These are phyloP conservation scores for Emydura subglobosa DNA, from an alignment of 2,113 vertebrate species.

Conservation along the genomic window DNA sequence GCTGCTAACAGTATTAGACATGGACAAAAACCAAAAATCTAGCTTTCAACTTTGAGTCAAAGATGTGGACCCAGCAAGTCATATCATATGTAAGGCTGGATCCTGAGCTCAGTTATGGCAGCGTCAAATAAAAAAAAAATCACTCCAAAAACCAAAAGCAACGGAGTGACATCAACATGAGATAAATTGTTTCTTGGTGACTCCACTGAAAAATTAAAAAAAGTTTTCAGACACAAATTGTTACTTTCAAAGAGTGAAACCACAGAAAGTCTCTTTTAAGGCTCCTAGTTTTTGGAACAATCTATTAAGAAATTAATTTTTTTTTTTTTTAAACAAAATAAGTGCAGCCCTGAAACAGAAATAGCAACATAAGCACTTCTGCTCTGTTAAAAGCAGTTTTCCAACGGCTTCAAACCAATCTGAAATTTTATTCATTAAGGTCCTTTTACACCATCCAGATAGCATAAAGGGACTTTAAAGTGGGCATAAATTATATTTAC, in stretches of 20 bases:
- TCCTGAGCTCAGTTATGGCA: not conserved
- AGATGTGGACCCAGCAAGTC: not conserved
- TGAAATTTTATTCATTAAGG: not conserved
- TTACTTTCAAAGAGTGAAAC: not conserved
- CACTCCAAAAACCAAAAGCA: not conserved
- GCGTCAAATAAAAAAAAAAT: not conserved
- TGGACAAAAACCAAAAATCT: not conserved
- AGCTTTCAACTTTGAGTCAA: not conserved
- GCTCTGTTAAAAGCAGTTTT: not conserved
- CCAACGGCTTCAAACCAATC: not conserved
- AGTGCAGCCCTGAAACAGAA: not conserved
- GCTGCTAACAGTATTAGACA: not conserved
- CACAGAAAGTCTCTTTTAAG: not conserved
- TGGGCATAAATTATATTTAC: not conserved
- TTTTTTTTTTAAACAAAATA: accelerated
- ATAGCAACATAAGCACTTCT: not conserved
- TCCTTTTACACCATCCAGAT: not conserved
- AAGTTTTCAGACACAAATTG: not conserved
- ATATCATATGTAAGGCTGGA: not conserved
- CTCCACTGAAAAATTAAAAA: not conserved
- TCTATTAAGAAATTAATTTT: not conserved
- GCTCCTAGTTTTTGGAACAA: not conserved
- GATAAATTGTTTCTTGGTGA: not conserved
- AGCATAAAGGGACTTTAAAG: not conserved
- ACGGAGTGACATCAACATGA: not conserved